Evolutionary conservation across 2,113 vertebrate species (phyloP), one percentile per base, ranked within the genome.

Genomic region (Camelus bactrianus): DNA sequence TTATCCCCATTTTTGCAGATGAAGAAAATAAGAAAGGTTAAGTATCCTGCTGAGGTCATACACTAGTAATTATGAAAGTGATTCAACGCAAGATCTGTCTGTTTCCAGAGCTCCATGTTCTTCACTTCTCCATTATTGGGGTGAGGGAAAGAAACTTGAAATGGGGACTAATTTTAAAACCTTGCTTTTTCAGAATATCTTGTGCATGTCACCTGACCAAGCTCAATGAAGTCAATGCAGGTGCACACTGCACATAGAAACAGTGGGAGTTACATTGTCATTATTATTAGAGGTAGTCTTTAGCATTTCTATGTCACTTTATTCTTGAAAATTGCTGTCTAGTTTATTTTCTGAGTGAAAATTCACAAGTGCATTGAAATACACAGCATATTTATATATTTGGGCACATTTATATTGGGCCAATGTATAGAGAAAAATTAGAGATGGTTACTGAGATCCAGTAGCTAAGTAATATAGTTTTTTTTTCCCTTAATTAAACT

Each of bases 261-360:
- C 42, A 76, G 98, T 98, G 96, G 98, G 98, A 95, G 98, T 96
- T 93, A 76, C 70, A 96, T 97, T 98, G 94, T 98, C 92, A 91
- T 97, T 87, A 77, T 97, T 97, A 98, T 97, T 95, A 97, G 89
- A 97, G 65, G n/a, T 52, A 91, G 82, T 97, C 91, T 98, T 98
- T 97, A 98, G 95, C 93, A 98, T 98, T 97, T 98, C 96, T 96
- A 97, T 98, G 94, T 86, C 46, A 62, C 50, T 96, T 89, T 93
- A 92, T 94, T 91, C 91, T 95, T 94, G 82, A 77, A 97, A 96
- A 96, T 91, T 94, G 58, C 86, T 93, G 26, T 54, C 79, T 93
- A 72, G 72, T 60, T 93, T 81, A 64, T 93, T 96, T 96, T 76
- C 52, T 86, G 79, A 93, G 93, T 75, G 69, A 93, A 96, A 81